Evolutionary conservation across 2,797 vertebrate species (phyloP), one percentile per base, ranked within the genome.

Genomic region (Channa striata): DNA sequence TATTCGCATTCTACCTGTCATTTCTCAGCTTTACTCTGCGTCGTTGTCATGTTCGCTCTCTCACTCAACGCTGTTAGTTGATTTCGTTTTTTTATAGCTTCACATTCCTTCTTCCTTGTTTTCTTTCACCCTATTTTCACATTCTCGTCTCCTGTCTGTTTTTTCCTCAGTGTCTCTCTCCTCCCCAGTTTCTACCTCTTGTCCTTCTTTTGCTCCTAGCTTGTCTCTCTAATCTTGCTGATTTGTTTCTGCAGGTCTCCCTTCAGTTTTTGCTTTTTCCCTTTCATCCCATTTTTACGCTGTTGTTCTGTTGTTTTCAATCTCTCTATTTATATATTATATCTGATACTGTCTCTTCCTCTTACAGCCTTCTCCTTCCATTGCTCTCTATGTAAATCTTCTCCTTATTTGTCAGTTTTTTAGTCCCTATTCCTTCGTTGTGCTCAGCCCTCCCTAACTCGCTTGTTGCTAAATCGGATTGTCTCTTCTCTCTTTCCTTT

Each of bases 401-500:
- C 59, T 82, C 37, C 69, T 77, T 80, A 76, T 89, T 89, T 89
- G 67, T 76, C 25, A n/a, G 3, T n/a, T 60, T 74, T 66, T 73
- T 72, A 65, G 77, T 63, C 37, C 30, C 56, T 9, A 14, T 73
- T 51, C 57, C 67, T 70, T 73, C 54, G 61, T 47, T 36, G 30
- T 40, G 8, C 72, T 43, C 11, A 1, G 37, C 81, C 62, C 59
- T 76, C 54, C 68, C 63, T 56, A 65, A 78, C 83, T 83, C 0
- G 47, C 82, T 90, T 87, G 83, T 78, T 75, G 88, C 78, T 66
- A 83, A 85, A 91, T 86, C 54, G 0, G 59, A 88, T 92, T 84
- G 59, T 73, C 48, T 53, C 21, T 59, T 53, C 66, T 65, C 54
- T 54, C 33, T 63, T 47, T 67, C 57, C 46, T 20, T 11, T 73